Evolutionary conservation across 35 echinoderm and acorn worm species (phyloP).

Genomic region (Apostichopus parvimensis): DNA sequence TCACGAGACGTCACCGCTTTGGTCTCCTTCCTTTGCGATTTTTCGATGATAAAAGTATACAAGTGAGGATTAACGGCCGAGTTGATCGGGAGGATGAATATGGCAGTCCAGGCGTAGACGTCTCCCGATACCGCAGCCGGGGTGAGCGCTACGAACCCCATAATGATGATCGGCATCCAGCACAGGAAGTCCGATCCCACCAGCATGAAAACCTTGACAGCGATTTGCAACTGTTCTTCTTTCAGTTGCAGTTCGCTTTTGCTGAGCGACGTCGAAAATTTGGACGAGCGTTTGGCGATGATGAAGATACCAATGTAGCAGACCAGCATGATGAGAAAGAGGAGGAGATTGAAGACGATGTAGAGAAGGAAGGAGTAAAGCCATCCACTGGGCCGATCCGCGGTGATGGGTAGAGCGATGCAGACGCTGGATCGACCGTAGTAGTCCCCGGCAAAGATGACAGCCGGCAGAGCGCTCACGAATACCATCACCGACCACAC

Average conservation of each 20-base stretch:
- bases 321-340: constrained; percentile 42
- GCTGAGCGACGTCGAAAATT: neutral
- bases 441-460: constrained; percentile 26
- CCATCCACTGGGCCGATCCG: constrained; percentile 30
- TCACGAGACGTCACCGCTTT: neutral
- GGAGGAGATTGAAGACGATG: constrained; percentile 39
- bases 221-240: constrained; percentile 47
- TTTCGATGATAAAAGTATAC: constrained; percentile 53
- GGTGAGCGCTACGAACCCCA: constrained; percentile 34
- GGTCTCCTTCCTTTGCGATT: neutral
- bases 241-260: constrained; percentile 23
- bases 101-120: constrained; percentile 64
- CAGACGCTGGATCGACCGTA: constrained; percentile 81
- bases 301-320: constrained; percentile 53
- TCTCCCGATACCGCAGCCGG: constrained; percentile 13
- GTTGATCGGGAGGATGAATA: constrained; percentile 61
- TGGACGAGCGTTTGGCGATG: constrained; percentile 16
- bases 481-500: constrained; percentile 49
- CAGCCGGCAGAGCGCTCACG: constrained; percentile 21
- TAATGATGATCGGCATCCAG: constrained; percentile 59
- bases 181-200: constrained; percentile 41
- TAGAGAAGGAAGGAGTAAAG: constrained; percentile 32
- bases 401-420: constrained; percentile 63
- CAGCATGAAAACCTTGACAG: constrained; percentile 21
- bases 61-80: constrained; percentile 63